Base-by-base conservation (phyloP, 2,113 vertebrate genomes). In the Perognathus longimembris region DNA sequence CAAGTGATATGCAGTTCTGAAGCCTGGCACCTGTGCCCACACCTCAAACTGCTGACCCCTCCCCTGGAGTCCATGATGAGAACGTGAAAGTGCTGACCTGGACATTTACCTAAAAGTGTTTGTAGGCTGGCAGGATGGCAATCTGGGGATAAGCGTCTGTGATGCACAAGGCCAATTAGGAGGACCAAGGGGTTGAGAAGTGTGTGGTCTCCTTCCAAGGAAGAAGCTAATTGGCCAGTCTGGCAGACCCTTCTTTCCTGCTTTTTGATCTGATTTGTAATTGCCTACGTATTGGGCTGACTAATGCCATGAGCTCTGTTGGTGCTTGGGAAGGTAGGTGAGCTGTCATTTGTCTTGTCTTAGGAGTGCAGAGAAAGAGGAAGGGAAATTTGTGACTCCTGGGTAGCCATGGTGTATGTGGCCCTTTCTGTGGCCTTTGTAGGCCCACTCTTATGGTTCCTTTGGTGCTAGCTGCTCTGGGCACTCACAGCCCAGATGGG, bases 21-120 rank as follows among this genome's bases (percentile, higher is more conserved):
- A 95, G 85, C 85, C 92, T 97, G 96, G 88, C 91, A 89, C 94
- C 88, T 95, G 89, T 64, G 28, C 77, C 94, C 94, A 85, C 94
- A 85, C 94, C 30, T 71, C 22, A 83, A 96, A 94, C 88, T 97
- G 97, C 97, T 96, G 97, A 96, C 96, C 96, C 84, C 78, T 92
- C 15, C 10, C 95, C 94, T 87, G 15, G 0, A 96, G 92, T 86
- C 93, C 30, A 7, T 77, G 80, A 50, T 71, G 88, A 81, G 88
- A 96, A 95, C 94, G 76, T 94, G 78, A 67, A 83, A 95, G 54
- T 95, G 93, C 97, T 97, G 97, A 97, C 94, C 95, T 94, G 95
- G 87, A 90, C 91, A 57, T 89, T 95, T 95, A 86, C 80, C 92
- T 50, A 26, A 18, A 94, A 95, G 77, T 95, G 66, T 88, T 90